These are phyloP conservation scores for Ceriagrion tenellum DNA, from an alignment of 2,888 invertebrate genomes.

Conservation along the genomic window DNA sequence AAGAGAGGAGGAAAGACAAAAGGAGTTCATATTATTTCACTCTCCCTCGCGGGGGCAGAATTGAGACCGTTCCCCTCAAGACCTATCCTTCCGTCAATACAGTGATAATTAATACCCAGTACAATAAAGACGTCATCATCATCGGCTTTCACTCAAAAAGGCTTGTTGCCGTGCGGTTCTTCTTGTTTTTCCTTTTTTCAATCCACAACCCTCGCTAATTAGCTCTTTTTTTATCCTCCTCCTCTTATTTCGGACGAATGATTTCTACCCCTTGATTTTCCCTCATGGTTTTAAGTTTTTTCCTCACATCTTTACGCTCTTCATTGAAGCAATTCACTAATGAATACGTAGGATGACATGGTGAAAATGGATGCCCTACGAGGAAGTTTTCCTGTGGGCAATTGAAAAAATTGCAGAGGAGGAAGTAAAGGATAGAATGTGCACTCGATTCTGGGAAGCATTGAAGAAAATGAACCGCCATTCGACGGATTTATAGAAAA, in stretches of 20 bases:
- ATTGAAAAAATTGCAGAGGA: no score
- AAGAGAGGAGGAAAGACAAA: neutral
- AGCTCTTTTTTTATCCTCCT: neutral
- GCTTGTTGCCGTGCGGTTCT: neutral
- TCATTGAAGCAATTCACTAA: neutral
- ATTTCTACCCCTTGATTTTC: neutral
- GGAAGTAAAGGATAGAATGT: neutral
- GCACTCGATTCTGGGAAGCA: neutral
- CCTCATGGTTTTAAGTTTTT: neutral
- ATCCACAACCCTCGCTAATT: neutral
- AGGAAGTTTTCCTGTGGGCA: no score
- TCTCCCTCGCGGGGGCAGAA: neutral
- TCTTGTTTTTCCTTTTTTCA: neutral
- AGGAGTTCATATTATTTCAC: neutral
- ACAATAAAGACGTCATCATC: conserved; percentile 9
- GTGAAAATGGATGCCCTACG: no score
- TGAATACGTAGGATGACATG: neutral
- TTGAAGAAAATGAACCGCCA: no score
- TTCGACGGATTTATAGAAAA: no score
- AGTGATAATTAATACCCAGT: neutral
- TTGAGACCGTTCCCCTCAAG: neutral
- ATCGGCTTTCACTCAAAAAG: neutral
- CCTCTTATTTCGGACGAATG: neutral
- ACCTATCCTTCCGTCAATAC: conserved; percentile 8
- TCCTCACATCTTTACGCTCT: neutral